Evolutionary conservation across 2,113 vertebrate species (phyloP), one percentile per base, ranked within the genome.

Genomic region (Chitala chitala): DNA sequence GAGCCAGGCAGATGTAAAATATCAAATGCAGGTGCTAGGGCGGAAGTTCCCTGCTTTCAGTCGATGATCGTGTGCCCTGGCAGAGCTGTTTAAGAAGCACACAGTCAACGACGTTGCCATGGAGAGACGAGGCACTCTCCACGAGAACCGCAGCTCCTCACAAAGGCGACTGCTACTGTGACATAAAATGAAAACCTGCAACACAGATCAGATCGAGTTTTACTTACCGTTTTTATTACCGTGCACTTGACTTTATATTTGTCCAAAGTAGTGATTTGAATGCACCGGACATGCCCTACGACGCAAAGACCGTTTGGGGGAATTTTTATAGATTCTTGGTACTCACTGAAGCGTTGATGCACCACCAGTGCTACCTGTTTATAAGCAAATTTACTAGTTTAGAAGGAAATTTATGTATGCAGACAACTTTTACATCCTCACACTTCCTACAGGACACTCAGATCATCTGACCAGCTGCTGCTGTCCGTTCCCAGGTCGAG

Each of bases 31-130:
- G 42, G 42, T 68, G 64, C 15, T 68, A 68, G 26, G 29, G 9
- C 13, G 42, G 40, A 46, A 46, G 64, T 46, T 68, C 22, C 22
- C 64, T 48, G 64, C 64, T 68, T 46, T 68, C 40, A 5, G 29
- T 5, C 44, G 42, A n/a, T 66, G 64, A 66, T 46, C 53, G 31
- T 69, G 26, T 48, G 53, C 17, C 29, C 8, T n/a, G 48, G 68
- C 17, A 69, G 29, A 69, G 48, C 13, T 53, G 40, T 33, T 51
- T 69, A 26, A 66, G 38, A 66, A 44, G 38, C 40, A 24, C 38
- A 66, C 64, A 24, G 64, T 66, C 38, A 26, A 42, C 24, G 48
- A 53, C 15, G 48, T 69, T 69, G 48, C 48, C 68, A 69, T 33
- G 68, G 46, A 51, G 68, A 51, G 48, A 10, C 50, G 44, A 20